Percentiles rank a stretch among this genome's conserved stretches.
Conservation (phyloP, 2,113 vertebrate species). For the Chlamydotis undulata region DNA sequence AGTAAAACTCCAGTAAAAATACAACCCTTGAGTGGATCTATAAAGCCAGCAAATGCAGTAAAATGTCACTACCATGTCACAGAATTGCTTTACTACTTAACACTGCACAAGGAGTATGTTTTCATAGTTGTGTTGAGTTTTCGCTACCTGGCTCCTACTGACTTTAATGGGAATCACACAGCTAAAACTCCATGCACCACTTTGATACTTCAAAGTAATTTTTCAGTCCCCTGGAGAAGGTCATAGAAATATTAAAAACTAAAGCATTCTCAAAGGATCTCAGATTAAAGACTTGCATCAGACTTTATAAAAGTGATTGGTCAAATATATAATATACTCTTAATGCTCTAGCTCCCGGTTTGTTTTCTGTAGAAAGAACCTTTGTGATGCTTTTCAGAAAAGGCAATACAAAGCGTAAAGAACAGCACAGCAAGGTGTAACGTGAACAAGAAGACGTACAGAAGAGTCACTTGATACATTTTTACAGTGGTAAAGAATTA, state of each 20-base stretch:
- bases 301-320: constrained; percentile 80
- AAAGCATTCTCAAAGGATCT: constrained; percentile 78
- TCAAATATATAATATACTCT: constrained; percentile 75
- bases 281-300: constrained; percentile 78
- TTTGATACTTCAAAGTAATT: constrained; percentile 83
- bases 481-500: neutral
- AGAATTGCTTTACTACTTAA: constrained; percentile 75
- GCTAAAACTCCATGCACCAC: constrained; percentile 80
- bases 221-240: constrained; percentile 77
- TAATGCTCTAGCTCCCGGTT: constrained; percentile 71
- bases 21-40: constrained; percentile 67
- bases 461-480: neutral
- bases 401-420: neutral
- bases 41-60: constrained; percentile 67
- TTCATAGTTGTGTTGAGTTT: constrained; percentile 77
- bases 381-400: constrained; percentile 63
- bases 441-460: neutral
- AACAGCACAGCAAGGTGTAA: constrained; percentile 22
- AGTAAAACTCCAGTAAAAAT: constrained; percentile 70
- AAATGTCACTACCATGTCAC: constrained; percentile 62
- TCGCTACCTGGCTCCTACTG: constrained; percentile 78
- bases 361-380: constrained; percentile 74
- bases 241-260: constrained; percentile 83
- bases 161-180: constrained; percentile 82
- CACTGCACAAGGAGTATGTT: constrained; percentile 76